A percentile compares a stretch with the other conserved stretches of the same genome.
Conservation (phyloP, 1,140 invertebrate species). For the Trichonephila inaurata region DNA sequence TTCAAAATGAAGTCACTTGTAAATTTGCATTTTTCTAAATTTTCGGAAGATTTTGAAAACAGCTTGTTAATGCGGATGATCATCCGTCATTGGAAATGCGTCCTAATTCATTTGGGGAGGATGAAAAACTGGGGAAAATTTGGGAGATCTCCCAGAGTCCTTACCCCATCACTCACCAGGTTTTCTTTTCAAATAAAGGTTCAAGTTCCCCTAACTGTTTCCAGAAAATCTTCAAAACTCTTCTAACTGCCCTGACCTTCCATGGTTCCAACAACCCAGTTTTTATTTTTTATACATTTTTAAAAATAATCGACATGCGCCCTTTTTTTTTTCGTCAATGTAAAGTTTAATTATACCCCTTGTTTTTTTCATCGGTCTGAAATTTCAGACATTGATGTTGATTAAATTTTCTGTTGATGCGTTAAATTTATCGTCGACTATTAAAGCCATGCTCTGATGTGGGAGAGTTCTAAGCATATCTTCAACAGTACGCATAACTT, state of each 20-base stretch:
- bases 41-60: neutral
- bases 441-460: neutral
- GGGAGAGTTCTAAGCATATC: neutral
- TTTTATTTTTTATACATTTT: conserved; percentile 26
- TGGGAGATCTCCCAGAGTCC: neutral
- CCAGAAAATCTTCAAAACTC: conserved; percentile 35
- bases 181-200: neutral
- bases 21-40: neutral
- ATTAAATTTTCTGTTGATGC: neutral
- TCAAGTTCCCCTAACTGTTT: neutral
- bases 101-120: neutral
- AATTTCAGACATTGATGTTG: neutral
- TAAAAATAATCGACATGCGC: neutral
- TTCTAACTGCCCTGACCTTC: conserved; percentile 23
- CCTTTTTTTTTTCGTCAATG: neutral
- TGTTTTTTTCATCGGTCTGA: neutral
- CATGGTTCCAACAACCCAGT: conserved; percentile 29
- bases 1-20: neutral
- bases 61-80: neutral
- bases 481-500: neutral
- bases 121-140: neutral
- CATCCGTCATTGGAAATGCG: neutral
- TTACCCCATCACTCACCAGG: neutral
- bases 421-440: neutral
- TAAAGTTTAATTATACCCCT: neutral